Evolutionary conservation across 1,140 invertebrate genomes (phyloP).

Genomic region (Anadara kagoshimensis): DNA sequence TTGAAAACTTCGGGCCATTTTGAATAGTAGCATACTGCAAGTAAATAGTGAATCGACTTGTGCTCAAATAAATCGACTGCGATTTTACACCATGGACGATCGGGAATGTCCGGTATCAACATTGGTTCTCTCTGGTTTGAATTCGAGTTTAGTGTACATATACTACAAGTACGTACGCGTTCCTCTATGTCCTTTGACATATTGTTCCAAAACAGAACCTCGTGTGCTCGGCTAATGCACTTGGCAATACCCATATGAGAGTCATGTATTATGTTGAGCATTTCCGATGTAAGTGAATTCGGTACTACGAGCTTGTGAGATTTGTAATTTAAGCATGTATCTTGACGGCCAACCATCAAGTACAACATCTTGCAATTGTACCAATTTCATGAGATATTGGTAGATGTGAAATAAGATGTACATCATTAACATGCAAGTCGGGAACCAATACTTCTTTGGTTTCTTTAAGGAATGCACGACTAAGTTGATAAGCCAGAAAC

Average conservation of each 20-base stretch:
- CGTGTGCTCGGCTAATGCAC: conserved; percentile 22
- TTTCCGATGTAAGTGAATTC: conserved; percentile 3
- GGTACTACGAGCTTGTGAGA: conserved; percentile 38
- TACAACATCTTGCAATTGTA: conserved; percentile 13
- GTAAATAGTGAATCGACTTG: conserved; percentile 8
- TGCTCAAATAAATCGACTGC: conserved; percentile 27
- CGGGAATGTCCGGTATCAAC: conserved; percentile 42
- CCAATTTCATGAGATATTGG: conserved; percentile 11
- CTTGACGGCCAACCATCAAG: conserved; percentile 41
- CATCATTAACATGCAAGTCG: conserved; percentile 25
- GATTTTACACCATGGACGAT: conserved; percentile 15
- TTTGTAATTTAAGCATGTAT: conserved; percentile 25
- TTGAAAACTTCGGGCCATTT: conserved; percentile 28
- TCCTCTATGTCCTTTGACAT: no score
- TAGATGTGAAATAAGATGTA: conserved; percentile 42
- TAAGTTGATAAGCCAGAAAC: conserved; percentile 36
- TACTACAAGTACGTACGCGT: no score
- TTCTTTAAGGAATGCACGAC: conserved; percentile 24
- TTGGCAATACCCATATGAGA: conserved; percentile 39
- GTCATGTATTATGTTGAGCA: conserved; percentile 22
- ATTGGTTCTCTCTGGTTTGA: conserved; percentile 28
- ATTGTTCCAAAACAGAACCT: no score
- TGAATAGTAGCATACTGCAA: conserved; percentile 29
- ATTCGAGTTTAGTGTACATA: no score
- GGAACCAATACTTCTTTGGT: conserved; percentile 16